Evolutionary conservation across 2,888 invertebrate species (phyloP), one percentile per base, ranked within the genome.

Genomic region (Camptogramma bilineatum): DNA sequence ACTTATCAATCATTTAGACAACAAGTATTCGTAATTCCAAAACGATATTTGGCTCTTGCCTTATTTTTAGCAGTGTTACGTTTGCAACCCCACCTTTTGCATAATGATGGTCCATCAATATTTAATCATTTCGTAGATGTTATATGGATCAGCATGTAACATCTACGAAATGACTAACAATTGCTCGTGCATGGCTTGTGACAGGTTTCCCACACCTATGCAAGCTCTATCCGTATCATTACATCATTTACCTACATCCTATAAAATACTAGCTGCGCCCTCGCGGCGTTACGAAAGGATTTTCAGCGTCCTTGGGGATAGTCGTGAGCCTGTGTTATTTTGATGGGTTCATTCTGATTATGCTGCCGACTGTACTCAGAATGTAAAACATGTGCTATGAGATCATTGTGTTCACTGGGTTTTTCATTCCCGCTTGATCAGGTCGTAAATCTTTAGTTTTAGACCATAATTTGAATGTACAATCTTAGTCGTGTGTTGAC

Each of bases 341-440:
- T 48, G 21, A 2, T 31, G 17, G 3, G 5, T 52, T 5, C 4
- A 16, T 3, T 21, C n/a, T 3, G 21, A 21, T 54, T 56, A 2
- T 56, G 1, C 16, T 9, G n/a, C 48, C 8, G 21, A 39, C 39
- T 39, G 56, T 56, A 56, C 48, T 4, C 28, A 31, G 47, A 55
- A 65, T 68, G 64, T 66, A 55, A 52, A 62, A 65, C 66, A 66
- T 66, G 62, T 66, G 66, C 39, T 46, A 66, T 72, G 72, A 70
- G 68, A 70, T 72, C 70, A 70, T 70, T 64, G 52, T 60, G 59
- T 68, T 66, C 59, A 62, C 51, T 69, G 52, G 50, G 48, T 64
- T 69, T 61, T 64, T 61, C 46, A 62, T 69, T 62, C 52, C 47
- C 47, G 47, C 48, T 64, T 61, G 55, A 62, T 61, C 46, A 46